Conservation (phyloP, 1,140 invertebrate genomes). For the Bombus difficillimus region DNA sequence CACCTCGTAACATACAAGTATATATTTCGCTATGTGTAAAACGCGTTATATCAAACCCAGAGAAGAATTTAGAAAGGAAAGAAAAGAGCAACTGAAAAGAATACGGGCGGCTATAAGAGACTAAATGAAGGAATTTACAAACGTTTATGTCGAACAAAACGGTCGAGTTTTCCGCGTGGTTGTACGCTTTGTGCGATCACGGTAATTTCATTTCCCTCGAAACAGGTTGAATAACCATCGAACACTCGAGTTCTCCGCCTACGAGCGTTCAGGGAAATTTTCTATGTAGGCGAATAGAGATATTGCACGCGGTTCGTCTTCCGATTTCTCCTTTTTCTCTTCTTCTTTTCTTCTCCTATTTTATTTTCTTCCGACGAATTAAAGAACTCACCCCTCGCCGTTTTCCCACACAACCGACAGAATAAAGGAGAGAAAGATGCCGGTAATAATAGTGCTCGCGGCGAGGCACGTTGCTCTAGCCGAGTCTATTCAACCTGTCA, state of each 20-base stretch:
- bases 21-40: not conserved
- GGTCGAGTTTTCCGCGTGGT: conserved; percentile 16
- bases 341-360: not conserved
- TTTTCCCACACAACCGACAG: conserved; percentile 68
- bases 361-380: conserved; percentile 42
- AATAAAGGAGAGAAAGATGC: conserved; percentile 63
- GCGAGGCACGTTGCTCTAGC: conserved; percentile 66
- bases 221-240: not conserved
- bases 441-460: conserved; percentile 70
- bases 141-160: conserved; percentile 7
- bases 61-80: not conserved
- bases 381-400: conserved; percentile 38
- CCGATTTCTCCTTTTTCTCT: not conserved
- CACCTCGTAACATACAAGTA: not conserved
- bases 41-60: not conserved
- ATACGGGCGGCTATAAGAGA: not conserved
- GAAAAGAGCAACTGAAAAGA: not conserved
- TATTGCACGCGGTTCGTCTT: not conserved
- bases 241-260: conserved; percentile 51
- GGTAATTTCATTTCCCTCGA: conserved; percentile 29
- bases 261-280: conserved; percentile 21
- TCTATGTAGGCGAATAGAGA: not conserved
- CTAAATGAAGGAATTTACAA: conserved; percentile 16
- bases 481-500: conserved; percentile 75
- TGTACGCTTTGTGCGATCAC: conserved; percentile 9